Percentiles rank a stretch among this genome's conserved stretches.
Evolutionary conservation across 2,797 vertebrate species (phyloP).

Genomic region (Ptychobarbus kaznakovi): DNA sequence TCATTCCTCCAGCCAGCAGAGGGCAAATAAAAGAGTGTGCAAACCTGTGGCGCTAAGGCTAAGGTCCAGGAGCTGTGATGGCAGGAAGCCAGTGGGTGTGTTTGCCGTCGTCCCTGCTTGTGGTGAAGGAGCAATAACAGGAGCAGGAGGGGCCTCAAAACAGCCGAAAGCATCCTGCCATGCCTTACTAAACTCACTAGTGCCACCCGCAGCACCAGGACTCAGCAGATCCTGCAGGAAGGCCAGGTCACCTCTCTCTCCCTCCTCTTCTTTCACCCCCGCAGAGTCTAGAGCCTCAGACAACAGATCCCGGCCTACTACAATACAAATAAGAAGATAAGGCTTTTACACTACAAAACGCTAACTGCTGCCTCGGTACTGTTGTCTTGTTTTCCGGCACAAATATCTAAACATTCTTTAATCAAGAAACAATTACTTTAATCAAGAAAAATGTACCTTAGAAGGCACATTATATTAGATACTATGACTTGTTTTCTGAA

Average conservation of each 20-base stretch:
- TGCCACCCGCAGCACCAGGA: slow-evolving; percentile 68
- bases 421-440: not conserved
- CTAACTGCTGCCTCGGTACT: not conserved
- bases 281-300: slow-evolving; percentile 48
- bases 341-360: not conserved
- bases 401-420: not conserved
- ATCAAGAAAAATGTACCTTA: not conserved
- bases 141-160: slow-evolving; percentile 61
- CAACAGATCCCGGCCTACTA: slow-evolving; percentile 63
- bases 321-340: not conserved
- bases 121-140: slow-evolving; percentile 10
- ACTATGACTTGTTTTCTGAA: not conserved
- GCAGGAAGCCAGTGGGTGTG: slow-evolving; percentile 77
- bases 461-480: not conserved
- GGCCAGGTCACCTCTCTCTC: slow-evolving; percentile 80
- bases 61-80: slow-evolving; percentile 88
- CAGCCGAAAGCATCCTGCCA: slow-evolving; percentile 78
- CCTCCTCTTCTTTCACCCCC: slow-evolving; percentile 74
- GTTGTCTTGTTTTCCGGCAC: not conserved
- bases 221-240: slow-evolving; percentile 83
- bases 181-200: slow-evolving; percentile 74
- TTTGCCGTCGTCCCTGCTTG: not conserved
- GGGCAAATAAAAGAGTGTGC: slow-evolving; percentile 11
- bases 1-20: slow-evolving; percentile 45
- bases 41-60: slow-evolving; percentile 80